Base-by-base conservation (phyloP, 2,888 invertebrate species). In the Brachylomia viminalis region DNA sequence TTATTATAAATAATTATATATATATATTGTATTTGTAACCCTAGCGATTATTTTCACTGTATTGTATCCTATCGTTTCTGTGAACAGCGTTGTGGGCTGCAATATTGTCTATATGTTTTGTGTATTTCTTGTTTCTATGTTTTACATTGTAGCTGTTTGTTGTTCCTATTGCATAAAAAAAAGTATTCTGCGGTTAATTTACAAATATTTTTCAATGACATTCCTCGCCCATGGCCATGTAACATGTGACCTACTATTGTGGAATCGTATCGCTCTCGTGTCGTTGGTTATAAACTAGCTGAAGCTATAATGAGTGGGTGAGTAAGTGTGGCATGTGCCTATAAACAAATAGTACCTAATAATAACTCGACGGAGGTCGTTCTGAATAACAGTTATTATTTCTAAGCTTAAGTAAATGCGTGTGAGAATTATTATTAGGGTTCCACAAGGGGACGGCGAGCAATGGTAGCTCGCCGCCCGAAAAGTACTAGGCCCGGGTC, bases 351-450 rank as follows among this genome's bases (percentile, higher is more conserved):
- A 68, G 15, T 38, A n/a, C n/a, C n/a, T n/a, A 58, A 76, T 69
- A 66, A 69, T 72, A 72, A 77, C 20, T 72, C 10, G 2, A 13
- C 56, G 27, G 59, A 82, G 82, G 72, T 66, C 82, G 27, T 45
- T 58, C 13, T 30, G 2, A 68, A 72, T 65, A 49, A 52, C 59
- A 10, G 64, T 66, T 66, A 82, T 81, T 81, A 81, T 72, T 66
- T 30, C 27, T 61, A 52, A 52, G 65, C 59, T 47, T 68, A 65
- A 81, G 38, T 65, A 38, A 49, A 54, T 82, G 71, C 80, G 81
- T 80, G 81, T 64, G 61, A 64, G 64, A 64, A 52, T 42, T 27
- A 17, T 59, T 59, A 27, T 71, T 56, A 10, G 77, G 67, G 81
- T 81, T 77, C 62, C 52, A 38, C 33, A 2, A 33, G 8, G 11